Base-by-base conservation (phyloP, 1,140 invertebrate genomes). In the Meteorus sp. region DNA sequence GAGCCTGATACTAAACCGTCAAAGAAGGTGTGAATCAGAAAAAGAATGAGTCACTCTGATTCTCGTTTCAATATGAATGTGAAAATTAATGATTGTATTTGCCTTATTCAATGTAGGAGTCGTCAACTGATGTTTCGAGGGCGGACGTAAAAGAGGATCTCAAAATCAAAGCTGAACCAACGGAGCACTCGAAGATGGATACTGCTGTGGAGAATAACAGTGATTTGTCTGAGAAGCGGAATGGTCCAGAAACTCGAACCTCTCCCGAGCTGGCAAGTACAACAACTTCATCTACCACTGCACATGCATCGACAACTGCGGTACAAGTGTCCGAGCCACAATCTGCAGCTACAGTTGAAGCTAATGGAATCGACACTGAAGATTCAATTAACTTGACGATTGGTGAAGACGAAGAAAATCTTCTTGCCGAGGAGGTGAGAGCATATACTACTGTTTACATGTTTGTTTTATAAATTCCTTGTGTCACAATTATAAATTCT, bases 341-440 rank as follows among this genome's bases (percentile, higher is more conserved):
- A 25, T 19, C 68, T 5, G 56, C 67, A 8, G 64, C 67, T 9
- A 58, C 64, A 13, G 59, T 70, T 8, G 79, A 82, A 69, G 66
- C 75, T 19, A 81, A 81, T 66, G 81, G 78, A 19, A 81, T 85
- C 61, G 86, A 88, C 63, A 87, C 88, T 56, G 89, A 91, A 70
- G 89, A 91, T 77, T 90, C 89, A 15, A 90, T 91, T 39, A 90
- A 90, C 75, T 78, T 92, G 55, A 90, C 89, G 57, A 86, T 91
- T 70, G 89, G 87, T 35, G 89, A 91, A 77, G 90, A 91, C 77
- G 89, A 91, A 67, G 85, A 86, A 69, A 85, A 86, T 79, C 80
- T 91, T 37, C 83, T 91, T 53, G 88, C 86, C 65, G 89, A 90
- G 77, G 89, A 91, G 85, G 88, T 84, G 77, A 53, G 27, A 60